These are phyloP conservation scores for Pavo muticus DNA, from an alignment of 2,113 vertebrate genomes.

Conservation along the genomic window DNA sequence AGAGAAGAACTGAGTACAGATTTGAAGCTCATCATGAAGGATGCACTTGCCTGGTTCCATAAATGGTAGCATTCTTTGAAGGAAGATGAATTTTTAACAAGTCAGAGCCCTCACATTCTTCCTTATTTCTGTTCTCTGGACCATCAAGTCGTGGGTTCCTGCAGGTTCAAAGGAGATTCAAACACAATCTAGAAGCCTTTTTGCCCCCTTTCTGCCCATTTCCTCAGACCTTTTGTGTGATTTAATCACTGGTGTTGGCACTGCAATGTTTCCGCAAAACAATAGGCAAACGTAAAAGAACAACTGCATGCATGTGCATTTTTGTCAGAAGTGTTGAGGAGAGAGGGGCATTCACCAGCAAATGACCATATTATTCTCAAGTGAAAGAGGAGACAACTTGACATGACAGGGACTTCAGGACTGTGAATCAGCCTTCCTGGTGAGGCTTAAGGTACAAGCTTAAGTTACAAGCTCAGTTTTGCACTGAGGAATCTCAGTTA, in stretches of 20 bases:
- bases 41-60: background rate
- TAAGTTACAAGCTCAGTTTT: background rate
- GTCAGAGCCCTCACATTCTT: background rate
- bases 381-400: background rate
- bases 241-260: background rate
- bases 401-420: background rate
- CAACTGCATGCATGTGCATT: background rate
- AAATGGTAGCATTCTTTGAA: background rate
- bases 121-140: background rate
- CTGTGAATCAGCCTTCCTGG: background rate
- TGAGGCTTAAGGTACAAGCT: background rate
- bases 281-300: background rate
- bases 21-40: background rate
- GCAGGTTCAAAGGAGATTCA: background rate
- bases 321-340: background rate
- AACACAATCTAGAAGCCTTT: background rate
- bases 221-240: background rate
- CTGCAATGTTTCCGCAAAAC: background rate
- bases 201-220: background rate
- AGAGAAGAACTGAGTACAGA: background rate
- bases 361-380: rapidly evolving
- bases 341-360: background rate
- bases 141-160: background rate
- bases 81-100: background rate
- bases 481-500: background rate